A percentile compares a stretch with the other conserved stretches of the same genome.
Evolutionary conservation across 2,113 vertebrate genomes (phyloP).

Genomic region (Rhipidura dahli): DNA sequence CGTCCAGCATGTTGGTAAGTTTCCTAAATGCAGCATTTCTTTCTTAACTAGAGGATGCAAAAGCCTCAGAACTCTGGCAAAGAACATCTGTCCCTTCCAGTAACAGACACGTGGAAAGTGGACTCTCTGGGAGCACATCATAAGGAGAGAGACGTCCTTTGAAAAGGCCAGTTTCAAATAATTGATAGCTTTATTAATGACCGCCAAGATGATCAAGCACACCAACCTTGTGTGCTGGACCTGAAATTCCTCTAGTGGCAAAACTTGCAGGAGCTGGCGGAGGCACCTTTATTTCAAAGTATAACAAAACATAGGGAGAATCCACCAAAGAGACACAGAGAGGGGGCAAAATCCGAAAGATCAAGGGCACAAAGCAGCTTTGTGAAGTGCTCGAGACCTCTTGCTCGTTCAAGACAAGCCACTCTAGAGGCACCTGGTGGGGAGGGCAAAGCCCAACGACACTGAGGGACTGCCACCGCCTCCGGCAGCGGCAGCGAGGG

Average conservation of each 20-base stretch:
- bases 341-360: rapidly evolving
- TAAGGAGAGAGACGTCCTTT: neutral
- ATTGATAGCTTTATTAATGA: neutral
- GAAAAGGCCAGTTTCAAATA: neutral
- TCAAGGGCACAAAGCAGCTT: neutral
- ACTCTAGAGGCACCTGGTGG: neutral
- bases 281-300: neutral
- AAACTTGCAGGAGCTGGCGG: neutral
- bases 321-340: neutral
- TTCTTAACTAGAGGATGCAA: neutral
- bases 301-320: neutral
- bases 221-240: neutral
- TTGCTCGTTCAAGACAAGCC: neutral
- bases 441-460: neutral
- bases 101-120: neutral
- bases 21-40: neutral
- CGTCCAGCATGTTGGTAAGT: neutral
- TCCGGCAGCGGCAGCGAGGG: neutral
- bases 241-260: neutral
- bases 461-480: neutral
- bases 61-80: neutral
- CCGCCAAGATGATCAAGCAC: neutral
- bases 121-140: neutral
- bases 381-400: neutral
- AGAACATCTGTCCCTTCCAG: neutral